phyloP scores from a whole-genome alignment of 2,113 vertebrate species.

The Azemiops feae region DNA sequence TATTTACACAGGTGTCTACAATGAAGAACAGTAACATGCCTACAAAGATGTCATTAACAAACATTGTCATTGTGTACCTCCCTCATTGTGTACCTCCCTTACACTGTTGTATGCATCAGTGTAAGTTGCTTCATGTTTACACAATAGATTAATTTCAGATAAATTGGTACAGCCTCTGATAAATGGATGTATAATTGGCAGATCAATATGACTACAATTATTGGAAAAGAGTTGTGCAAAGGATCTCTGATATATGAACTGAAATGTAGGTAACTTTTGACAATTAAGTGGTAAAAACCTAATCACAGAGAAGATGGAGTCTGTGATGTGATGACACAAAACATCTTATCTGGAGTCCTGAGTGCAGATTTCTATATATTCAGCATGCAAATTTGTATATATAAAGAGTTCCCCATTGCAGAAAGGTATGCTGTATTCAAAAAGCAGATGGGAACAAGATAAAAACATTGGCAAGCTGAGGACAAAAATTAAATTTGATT shows the following conservation, averaged over 20 bases:
- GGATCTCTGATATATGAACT: background rate
- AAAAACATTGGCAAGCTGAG: background rate
- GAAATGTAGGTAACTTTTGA: background rate
- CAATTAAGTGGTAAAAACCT: background rate
- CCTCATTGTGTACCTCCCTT: background rate
- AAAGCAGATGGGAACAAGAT: background rate
- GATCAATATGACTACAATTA: background rate
- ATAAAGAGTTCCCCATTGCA: background rate
- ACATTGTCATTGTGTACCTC: background rate
- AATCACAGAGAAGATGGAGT: background rate
- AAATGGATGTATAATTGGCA: background rate
- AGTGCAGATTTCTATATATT: background rate
- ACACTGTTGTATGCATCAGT: background rate
- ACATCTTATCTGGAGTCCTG: background rate
- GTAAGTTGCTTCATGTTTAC: background rate
- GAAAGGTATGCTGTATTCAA: background rate
- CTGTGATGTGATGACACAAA: background rate
- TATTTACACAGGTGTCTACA: background rate
- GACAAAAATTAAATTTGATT: background rate
- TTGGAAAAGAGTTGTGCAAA: background rate
- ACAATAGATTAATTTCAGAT: background rate
- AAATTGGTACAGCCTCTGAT: background rate
- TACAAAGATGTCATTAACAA: background rate
- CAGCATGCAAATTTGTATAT: background rate
- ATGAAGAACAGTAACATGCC: background rate